Percentiles rank a stretch among this genome's conserved stretches.
These are phyloP conservation scores for Isaurus tuberculatus DNA, from an alignment of 92 coral and sea anemone species.

Conservation along the genomic window DNA sequence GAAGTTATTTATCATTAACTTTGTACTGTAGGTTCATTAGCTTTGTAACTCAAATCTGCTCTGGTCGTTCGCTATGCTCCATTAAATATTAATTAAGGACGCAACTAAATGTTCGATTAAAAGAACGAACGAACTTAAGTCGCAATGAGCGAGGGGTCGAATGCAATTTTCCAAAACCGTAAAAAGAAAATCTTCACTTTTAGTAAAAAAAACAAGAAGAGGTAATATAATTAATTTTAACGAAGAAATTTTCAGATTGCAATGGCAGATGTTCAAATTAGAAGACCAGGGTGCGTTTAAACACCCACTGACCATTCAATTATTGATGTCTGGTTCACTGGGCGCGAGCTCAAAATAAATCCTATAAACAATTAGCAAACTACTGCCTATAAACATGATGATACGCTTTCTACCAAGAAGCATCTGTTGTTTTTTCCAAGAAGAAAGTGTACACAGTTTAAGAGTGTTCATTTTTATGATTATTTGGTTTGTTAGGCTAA, in stretches of 20 bases:
- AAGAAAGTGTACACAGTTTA: background rate
- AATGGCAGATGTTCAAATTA: background rate
- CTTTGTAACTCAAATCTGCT: background rate
- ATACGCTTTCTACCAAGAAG: background rate
- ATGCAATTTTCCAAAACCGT: background rate
- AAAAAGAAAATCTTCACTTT: background rate
- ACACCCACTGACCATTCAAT: slow-evolving; percentile 30
- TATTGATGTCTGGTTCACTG: background rate
- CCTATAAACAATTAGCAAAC: slow-evolving; percentile 32
- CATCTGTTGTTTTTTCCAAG: background rate
- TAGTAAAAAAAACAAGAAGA: background rate
- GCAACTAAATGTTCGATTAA: slow-evolving; percentile 38
- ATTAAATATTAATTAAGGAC: slow-evolving; percentile 32
- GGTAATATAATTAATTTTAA: background rate
- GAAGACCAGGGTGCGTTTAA: background rate
- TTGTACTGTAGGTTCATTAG: slow-evolving; percentile 25
- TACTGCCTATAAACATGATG: slow-evolving; percentile 23
- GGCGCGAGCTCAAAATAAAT: slow-evolving; percentile 32
- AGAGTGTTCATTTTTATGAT: background rate
- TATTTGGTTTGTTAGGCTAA: background rate
- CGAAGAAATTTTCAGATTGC: background rate
- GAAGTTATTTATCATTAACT: background rate
- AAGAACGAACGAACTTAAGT: slow-evolving; percentile 17
- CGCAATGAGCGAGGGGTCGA: background rate
- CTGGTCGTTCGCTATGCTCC: slow-evolving; percentile 32